Evolutionary conservation across 1,140 invertebrate species (phyloP).

Genomic region (Lepidostoma basale): DNA sequence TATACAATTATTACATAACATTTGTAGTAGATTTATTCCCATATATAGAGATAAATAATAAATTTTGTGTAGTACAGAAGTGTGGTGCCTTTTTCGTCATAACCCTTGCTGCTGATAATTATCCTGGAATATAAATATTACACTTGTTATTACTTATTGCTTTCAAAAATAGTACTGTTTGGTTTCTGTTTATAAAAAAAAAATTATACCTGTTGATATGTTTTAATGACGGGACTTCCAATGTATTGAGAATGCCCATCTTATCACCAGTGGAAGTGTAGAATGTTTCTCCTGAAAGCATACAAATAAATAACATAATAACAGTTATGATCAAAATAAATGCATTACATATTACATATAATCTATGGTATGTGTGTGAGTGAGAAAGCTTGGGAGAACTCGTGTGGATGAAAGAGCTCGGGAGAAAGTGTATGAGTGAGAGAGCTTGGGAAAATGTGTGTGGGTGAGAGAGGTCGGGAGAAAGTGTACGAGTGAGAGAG

Average conservation of each 20-base stretch:
- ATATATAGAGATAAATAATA: conserved; percentile 41
- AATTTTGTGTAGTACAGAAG: conserved; percentile 34
- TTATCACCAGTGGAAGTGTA: conserved; percentile 26
- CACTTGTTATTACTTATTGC: not conserved
- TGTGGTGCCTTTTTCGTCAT: conserved; percentile 26
- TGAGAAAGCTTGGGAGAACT: no score
- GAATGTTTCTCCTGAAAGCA: conserved; percentile 32
- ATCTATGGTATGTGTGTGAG: no score
- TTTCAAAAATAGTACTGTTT: not conserved
- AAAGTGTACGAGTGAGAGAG: no score
- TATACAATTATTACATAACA: no score
- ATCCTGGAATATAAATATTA: conserved; percentile 34
- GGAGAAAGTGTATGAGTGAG: no score
- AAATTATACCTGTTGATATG: conserved; percentile 35
- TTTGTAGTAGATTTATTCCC: no score
- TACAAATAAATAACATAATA: no score
- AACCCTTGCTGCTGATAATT: conserved; percentile 25
- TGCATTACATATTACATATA: no score
- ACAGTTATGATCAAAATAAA: no score
- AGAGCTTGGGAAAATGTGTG: no score
- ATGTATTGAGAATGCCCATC: conserved; percentile 26
- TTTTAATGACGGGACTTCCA: conserved; percentile 23
- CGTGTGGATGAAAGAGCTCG: no score
- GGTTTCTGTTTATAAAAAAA: not conserved
- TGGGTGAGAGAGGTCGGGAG: no score